phyloP scores from a whole-genome alignment of 2,888 invertebrate genomes.

The Elysia crispata region DNA sequence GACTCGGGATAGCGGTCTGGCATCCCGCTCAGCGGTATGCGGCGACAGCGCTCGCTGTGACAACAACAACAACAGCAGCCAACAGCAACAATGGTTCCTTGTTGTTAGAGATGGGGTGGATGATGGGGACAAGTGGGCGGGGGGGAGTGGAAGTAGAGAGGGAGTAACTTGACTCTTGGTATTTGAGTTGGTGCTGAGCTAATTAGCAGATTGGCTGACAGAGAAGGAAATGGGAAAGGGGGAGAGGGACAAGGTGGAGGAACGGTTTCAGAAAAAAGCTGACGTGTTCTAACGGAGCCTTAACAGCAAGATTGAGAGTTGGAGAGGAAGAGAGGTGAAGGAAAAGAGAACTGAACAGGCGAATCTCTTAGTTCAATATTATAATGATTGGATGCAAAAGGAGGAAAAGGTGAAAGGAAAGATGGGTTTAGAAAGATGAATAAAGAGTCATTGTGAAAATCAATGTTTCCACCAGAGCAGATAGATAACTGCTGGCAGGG shows the following conservation, averaged over 20 bases:
- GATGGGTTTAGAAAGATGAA: no score
- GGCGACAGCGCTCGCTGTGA: no score
- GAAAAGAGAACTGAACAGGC: not conserved
- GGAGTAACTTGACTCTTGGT: not conserved
- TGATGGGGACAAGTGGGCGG: no score
- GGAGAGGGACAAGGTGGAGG: not conserved
- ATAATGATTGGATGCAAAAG: not conserved
- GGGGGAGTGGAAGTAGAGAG: no score
- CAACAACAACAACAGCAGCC: no score
- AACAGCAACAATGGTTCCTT: no score
- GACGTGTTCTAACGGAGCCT: no score
- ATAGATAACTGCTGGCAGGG: not conserved
- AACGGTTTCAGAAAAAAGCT: no score
- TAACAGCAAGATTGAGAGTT: not conserved
- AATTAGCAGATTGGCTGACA: not conserved
- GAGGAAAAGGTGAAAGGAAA: not conserved
- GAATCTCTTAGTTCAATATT: not conserved
- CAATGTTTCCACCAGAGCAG: no score
- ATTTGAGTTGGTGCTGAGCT: constrained; percentile 2
- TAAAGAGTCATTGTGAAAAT: no score
- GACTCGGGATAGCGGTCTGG: no score
- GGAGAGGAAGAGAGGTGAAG: not conserved
- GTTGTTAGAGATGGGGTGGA: not conserved
- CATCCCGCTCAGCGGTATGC: no score
- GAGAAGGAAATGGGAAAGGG: not conserved